phyloP scores from a whole-genome alignment of 2,113 vertebrate species.

The Sus scrofa region DNA sequence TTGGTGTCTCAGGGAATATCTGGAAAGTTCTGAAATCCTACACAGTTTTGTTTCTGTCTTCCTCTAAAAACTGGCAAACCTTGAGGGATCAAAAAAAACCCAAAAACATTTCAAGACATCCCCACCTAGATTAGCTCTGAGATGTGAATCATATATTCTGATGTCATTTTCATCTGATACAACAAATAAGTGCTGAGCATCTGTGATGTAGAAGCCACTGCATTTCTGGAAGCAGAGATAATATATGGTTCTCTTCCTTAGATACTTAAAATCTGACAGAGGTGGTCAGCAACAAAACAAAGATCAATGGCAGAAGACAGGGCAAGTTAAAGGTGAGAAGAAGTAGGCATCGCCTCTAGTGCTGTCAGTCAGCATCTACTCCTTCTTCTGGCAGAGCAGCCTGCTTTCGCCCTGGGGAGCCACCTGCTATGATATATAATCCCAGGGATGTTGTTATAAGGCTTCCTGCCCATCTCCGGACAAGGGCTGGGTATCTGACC shows the following conservation, averaged over 20 bases:
- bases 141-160: not conserved
- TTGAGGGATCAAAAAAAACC: not conserved
- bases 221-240: not conserved
- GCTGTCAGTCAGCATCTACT: not conserved
- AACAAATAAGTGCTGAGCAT: not conserved
- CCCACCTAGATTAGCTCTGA: not conserved
- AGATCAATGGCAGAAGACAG: not conserved
- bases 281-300: not conserved
- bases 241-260: not conserved
- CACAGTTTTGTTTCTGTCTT: not conserved
- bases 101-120: not conserved
- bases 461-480: not conserved
- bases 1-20: constrained; percentile 8
- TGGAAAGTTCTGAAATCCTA: not conserved
- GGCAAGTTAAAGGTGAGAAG: not conserved
- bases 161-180: constrained; percentile 27
- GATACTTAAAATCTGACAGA: not conserved
- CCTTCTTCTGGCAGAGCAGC: not conserved
- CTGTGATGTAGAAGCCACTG: not conserved
- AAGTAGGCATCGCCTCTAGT: not conserved
- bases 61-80: not conserved
- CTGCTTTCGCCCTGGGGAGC: not conserved
- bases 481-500: not conserved
- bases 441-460: not conserved
- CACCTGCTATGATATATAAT: not conserved